Evolutionary conservation across 2,888 invertebrate genomes (phyloP), one percentile per base, ranked within the genome.

Genomic region (Phyto melanocephala): DNA sequence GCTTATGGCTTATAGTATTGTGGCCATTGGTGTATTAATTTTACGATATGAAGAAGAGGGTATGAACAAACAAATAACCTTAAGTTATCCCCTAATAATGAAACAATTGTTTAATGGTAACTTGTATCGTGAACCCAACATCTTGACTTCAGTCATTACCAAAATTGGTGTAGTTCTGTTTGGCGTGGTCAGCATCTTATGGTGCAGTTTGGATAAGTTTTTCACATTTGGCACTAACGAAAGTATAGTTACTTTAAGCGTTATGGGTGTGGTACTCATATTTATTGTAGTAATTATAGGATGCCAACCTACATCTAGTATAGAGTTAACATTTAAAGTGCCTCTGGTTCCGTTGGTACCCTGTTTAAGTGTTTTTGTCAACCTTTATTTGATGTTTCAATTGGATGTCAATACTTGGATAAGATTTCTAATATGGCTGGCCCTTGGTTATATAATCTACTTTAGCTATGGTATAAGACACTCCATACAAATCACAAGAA

Each of bases 381-480:
- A 98, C 91, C 92, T 97, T 63, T 97, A 97, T 91, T 92, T 98
- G 68, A 98, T 98, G 98, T 93, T 96, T 86, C 96, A 97, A 91
- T 92, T 98, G 80, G 96, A 97, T 89, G 87, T 92, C 62, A 93
- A 94, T 87, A 98, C 98, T 1, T 98, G 98, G 98, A 93, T 97
- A 75, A 93, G 98, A 87, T 98, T 98, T 92, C 92, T 93, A 67
- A 93, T 96, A n/a, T 98, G 98, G 98, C 93, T 98, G 86, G 88
- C 92, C 8, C 92, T 97, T 79, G 98, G 98, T 93, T 95, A 97
- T 88, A 86, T 94, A 1, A 96, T 98, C 87, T 98, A 98, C 91
- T 96, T 98, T 90, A 90, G 92, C 83, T 98, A 98, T 88, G 97
- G 98, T 52, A 93, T 98, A 75, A 92, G 93, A 52, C 92, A 97